A percentile compares a stretch with the other conserved stretches of the same genome.
These are phyloP conservation scores for Bryconaethiops microstoma DNA, from an alignment of 2,797 vertebrate genomes.

Conservation along the genomic window DNA sequence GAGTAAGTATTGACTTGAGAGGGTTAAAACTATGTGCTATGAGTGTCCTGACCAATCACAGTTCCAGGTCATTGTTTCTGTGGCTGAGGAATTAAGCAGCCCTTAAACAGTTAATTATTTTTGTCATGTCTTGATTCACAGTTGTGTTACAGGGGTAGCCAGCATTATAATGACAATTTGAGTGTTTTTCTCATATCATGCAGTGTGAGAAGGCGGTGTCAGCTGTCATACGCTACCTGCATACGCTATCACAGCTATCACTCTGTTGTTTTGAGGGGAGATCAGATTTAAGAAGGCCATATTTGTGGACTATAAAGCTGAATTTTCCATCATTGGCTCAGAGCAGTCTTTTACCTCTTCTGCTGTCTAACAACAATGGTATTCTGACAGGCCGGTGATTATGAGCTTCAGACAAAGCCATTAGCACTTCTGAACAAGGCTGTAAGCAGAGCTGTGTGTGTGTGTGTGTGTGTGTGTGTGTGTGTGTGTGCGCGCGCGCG, in stretches of 20 bases:
- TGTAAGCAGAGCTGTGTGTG: constrained; percentile 19
- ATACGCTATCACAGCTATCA: neutral
- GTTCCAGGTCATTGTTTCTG: too few species aligned
- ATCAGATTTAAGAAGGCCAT: neutral
- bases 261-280: neutral
- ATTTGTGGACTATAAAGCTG: neutral
- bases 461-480: neutral
- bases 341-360: constrained; percentile 17
- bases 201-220: neutral
- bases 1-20: too few species aligned
- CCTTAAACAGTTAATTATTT: too few species aligned
- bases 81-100: too few species aligned
- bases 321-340: neutral
- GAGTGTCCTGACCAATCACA: too few species aligned
- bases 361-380: constrained; percentile 41
- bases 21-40: too few species aligned
- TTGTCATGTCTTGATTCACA: too few species aligned
- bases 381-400: constrained; percentile 36
- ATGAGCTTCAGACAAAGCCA: constrained; percentile 45
- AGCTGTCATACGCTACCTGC: neutral
- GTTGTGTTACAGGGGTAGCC: too few species aligned
- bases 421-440: constrained; percentile 32
- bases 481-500: too few species aligned
- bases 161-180: too few species aligned
- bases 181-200: neutral